phyloP scores from a whole-genome alignment of 2,888 invertebrate genomes.

The Zhuqinia jingwanae region DNA sequence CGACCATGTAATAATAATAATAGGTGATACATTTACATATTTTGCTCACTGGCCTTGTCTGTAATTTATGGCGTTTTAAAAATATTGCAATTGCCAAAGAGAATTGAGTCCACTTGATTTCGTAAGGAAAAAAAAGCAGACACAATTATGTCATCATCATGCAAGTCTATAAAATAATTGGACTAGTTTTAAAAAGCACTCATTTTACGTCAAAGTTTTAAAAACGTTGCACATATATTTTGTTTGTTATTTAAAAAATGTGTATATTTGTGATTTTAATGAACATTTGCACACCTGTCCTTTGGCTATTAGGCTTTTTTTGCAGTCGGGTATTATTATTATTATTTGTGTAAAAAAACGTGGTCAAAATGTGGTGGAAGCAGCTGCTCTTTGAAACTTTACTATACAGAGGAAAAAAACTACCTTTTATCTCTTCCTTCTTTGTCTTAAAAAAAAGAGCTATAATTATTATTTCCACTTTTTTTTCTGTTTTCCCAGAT shows the following conservation, averaged over 20 bases:
- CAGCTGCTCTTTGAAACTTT: conserved; percentile 28
- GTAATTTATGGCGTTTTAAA: too few species aligned
- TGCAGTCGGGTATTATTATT: background rate
- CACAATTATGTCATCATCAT: too few species aligned
- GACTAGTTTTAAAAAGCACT: too few species aligned
- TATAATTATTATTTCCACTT: background rate
- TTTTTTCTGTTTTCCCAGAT: conserved; percentile 56
- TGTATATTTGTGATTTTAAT: background rate
- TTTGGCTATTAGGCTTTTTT: background rate
- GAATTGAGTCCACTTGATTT: too few species aligned
- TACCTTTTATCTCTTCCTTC: background rate
- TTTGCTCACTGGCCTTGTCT: too few species aligned
- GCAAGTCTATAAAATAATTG: too few species aligned
- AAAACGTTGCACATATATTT: too few species aligned
- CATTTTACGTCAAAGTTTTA: too few species aligned
- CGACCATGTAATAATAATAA: too few species aligned
- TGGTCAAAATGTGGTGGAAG: conserved; percentile 11
- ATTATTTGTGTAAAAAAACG: background rate
- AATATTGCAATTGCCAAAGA: too few species aligned
- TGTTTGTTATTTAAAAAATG: background rate
- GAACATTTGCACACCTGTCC: conserved; percentile 8
- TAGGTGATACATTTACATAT: too few species aligned
- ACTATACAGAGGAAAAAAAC: background rate
- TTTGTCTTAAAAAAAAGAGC: conserved; percentile 9
- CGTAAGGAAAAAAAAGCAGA: too few species aligned